Evolutionary conservation across 2,797 vertebrate genomes (phyloP).

Genomic region (Nyctalus aviator): DNA sequence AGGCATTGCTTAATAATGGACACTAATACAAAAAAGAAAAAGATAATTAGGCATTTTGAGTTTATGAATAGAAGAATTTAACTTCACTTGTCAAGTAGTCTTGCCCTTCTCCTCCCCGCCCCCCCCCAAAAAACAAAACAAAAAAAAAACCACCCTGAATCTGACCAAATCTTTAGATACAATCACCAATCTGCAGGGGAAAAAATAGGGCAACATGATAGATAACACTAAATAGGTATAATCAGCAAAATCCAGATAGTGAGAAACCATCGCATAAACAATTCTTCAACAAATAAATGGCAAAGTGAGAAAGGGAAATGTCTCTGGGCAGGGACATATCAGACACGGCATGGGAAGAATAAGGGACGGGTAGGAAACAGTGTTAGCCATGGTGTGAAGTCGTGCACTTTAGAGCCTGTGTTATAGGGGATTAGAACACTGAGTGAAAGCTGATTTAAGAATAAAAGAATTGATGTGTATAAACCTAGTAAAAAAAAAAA

Average conservation of each 20-base stretch:
- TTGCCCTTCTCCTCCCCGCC: neutral
- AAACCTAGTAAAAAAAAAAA: neutral
- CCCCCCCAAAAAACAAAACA: no score
- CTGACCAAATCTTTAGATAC: neutral
- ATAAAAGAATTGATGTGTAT: neutral
- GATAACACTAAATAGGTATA: neutral
- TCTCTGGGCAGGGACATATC: neutral
- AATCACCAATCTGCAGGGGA: constrained; percentile 10
- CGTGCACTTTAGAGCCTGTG: neutral
- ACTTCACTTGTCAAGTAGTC: neutral
- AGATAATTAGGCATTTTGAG: neutral
- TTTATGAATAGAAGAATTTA: neutral
- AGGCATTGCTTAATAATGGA: neutral
- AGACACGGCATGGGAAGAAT: neutral
- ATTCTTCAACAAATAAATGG: constrained; percentile 43
- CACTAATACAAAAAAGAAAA: neutral
- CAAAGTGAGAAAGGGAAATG: neutral
- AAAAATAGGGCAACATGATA: neutral
- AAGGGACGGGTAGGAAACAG: neutral
- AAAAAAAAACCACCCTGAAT: neutral
- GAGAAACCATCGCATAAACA: neutral
- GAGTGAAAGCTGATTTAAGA: constrained; percentile 58
- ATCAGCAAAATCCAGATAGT: constrained; percentile 1
- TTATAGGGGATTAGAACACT: neutral
- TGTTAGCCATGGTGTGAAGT: neutral